Conservation (phyloP, 1,140 invertebrate genomes). For the Habropoda laboriosa region DNA sequence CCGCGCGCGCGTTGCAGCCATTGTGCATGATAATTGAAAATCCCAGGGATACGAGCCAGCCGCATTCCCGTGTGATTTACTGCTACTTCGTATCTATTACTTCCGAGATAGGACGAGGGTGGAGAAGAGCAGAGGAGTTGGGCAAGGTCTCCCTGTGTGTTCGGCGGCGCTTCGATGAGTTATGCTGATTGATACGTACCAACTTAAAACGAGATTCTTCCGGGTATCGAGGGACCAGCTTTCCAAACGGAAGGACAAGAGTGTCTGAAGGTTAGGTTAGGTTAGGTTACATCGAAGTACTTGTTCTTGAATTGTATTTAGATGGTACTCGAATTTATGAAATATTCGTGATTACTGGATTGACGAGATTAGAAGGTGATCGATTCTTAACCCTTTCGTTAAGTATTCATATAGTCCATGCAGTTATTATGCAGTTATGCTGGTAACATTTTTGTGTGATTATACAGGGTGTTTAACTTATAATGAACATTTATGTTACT, state of each 20-base stretch:
- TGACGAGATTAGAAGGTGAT: too few species aligned
- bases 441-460: too few species aligned
- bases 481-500: too few species aligned
- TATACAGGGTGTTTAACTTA: too few species aligned
- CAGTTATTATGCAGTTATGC: too few species aligned
- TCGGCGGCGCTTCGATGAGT: conserved; percentile 51
- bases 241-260: background rate
- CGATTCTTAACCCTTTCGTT: too few species aligned
- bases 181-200: conserved; percentile 51
- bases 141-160: background rate
- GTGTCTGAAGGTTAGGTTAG: too few species aligned
- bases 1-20: conserved; percentile 61
- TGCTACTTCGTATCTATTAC: conserved; percentile 58
- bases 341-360: too few species aligned
- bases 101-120: conserved; percentile 26
- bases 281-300: too few species aligned
- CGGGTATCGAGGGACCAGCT: background rate
- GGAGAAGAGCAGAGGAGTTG: background rate
- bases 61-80: conserved; percentile 58
- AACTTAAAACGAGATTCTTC: conserved; percentile 19
- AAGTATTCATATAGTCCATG: too few species aligned
- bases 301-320: too few species aligned
- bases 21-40: conserved; percentile 77
- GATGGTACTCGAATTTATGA: too few species aligned
- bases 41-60: conserved; percentile 59